Evolutionary conservation across 2,888 invertebrate genomes (phyloP).

Genomic region (Gandaritis pyraliata): DNA sequence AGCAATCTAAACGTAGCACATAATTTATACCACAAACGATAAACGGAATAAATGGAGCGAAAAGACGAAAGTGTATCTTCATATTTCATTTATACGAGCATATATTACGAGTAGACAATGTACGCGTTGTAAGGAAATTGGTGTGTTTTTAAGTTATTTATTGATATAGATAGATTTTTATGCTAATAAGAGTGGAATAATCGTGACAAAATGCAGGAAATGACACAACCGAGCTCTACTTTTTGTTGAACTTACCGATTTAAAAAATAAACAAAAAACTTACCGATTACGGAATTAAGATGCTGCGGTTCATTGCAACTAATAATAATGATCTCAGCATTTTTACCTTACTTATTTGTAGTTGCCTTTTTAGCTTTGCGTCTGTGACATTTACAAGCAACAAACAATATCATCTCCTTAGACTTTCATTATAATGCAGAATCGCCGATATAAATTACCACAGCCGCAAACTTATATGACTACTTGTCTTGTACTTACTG

Average conservation of each 20-base stretch:
- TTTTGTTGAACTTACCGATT: conserved; percentile 18
- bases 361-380: no score
- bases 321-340: not conserved
- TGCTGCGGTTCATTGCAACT: conserved; percentile 14
- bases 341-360: no score
- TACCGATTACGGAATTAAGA: conserved; percentile 9
- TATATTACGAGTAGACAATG: conserved; percentile 1
- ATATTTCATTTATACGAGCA: conserved; percentile 17
- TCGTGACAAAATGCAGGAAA: conserved; percentile 32
- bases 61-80: conserved; percentile 32
- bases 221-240: conserved; percentile 23
- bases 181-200: conserved; percentile 27
- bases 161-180: conserved; percentile 20
- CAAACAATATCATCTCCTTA: not conserved
- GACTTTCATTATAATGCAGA: not conserved
- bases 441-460: not conserved
- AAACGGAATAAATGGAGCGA: conserved; percentile 32
- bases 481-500: not conserved
- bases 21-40: conserved; percentile 31
- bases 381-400: no score
- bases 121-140: conserved; percentile 12
- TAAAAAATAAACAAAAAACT: no score
- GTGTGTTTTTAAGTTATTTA: conserved; percentile 18
- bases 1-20: conserved; percentile 17
- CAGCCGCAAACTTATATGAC: not conserved